phyloP scores from a whole-genome alignment of 2,113 vertebrate species.

The Narcine bancroftii region DNA sequence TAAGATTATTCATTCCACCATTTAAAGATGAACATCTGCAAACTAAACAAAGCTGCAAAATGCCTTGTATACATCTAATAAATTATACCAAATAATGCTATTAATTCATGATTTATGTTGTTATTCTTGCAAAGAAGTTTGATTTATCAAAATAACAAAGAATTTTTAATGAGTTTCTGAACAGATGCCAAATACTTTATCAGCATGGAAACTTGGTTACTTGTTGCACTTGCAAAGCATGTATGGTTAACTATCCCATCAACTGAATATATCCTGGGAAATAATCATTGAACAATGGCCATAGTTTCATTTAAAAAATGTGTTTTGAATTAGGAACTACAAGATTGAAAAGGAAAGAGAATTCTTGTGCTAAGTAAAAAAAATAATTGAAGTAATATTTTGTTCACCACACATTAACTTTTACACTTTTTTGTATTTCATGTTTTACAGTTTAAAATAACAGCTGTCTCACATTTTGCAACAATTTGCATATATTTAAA shows the following conservation, averaged over 20 bases:
- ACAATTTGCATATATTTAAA: background rate
- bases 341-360: background rate
- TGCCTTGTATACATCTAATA: background rate
- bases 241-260: background rate
- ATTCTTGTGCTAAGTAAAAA: background rate
- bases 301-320: background rate
- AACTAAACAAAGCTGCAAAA: background rate
- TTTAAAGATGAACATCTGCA: conserved; percentile 15
- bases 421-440: background rate
- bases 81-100: background rate
- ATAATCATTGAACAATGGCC: background rate
- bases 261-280: background rate
- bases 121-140: background rate
- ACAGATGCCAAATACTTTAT: background rate
- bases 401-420: background rate
- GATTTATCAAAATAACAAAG: background rate
- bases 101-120: background rate
- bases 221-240: background rate
- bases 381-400: background rate
- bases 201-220: background rate
- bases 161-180: background rate
- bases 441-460: background rate
- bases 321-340: background rate
- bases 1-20: background rate
- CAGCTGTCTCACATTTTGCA: background rate